phyloP scores from a whole-genome alignment of 2,888 invertebrate genomes.

The Drosophila flavopinicola region DNA sequence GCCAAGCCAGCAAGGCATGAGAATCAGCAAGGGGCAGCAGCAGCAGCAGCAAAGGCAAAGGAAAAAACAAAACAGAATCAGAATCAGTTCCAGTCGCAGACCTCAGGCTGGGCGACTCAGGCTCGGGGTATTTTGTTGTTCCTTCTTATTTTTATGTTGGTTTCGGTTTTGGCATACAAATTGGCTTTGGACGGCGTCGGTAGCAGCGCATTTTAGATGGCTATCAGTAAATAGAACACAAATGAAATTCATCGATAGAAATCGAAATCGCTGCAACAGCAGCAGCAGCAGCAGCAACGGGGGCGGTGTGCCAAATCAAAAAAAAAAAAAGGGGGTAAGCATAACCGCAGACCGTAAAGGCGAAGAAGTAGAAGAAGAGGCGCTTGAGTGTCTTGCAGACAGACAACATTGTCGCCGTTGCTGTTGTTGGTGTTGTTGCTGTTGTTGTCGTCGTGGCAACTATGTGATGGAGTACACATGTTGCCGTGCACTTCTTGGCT shows the following conservation, averaged over 20 bases:
- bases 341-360: conserved; percentile 13
- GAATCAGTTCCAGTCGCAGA: not conserved
- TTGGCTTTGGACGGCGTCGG: conserved; percentile 67
- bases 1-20: conserved; percentile 42
- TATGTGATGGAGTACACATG: conserved; percentile 79
- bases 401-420: conserved; percentile 27
- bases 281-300: conserved; percentile 38
- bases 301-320: conserved; percentile 51
- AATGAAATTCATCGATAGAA: conserved; percentile 83
- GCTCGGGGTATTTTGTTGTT: conserved; percentile 1
- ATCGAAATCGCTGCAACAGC: conserved; percentile 72
- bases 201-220: conserved; percentile 80
- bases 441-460: conserved; percentile 61
- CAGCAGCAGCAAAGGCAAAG: too few relatives aligned
- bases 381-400: conserved; percentile 23
- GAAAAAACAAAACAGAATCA: too few relatives aligned
- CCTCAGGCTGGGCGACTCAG: not conserved
- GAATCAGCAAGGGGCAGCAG: conserved; percentile 55
- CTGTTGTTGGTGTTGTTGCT: conserved; percentile 19
- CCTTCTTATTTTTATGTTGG: not conserved
- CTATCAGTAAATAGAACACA: conserved; percentile 83
- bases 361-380: conserved; percentile 8
- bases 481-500: conserved; percentile 65
- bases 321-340: conserved; percentile 16
- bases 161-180: conserved; percentile 60